Evolutionary conservation across 2,797 vertebrate genomes (phyloP).

Genomic region (Liparis tanakae): DNA sequence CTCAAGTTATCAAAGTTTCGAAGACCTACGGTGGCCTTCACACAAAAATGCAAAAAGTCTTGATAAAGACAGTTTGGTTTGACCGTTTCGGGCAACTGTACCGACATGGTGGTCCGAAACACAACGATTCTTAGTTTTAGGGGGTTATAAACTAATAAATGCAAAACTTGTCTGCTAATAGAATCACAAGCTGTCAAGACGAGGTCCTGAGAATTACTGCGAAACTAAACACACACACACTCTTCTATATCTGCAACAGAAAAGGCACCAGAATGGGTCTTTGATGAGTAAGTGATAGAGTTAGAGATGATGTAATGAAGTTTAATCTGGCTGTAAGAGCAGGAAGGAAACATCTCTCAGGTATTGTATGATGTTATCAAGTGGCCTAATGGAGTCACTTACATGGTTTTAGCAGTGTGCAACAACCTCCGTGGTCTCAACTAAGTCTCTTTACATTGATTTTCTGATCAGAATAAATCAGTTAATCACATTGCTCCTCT

Average conservation of each 20-base stretch:
- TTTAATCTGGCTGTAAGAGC: conserved; percentile 74
- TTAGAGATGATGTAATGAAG: conserved; percentile 71
- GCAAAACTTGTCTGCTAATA: no score
- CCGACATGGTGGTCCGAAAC: not conserved
- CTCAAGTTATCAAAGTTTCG: no score
- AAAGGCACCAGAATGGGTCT: conserved; percentile 55
- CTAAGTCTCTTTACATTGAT: conserved; percentile 76
- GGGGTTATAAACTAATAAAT: no score
- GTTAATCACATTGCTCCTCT: conserved; percentile 64
- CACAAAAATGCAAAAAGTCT: not conserved
- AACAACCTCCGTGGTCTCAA: conserved; percentile 45
- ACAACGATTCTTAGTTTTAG: no score
- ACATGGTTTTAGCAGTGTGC: conserved; percentile 61
- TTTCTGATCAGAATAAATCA: conserved; percentile 70
- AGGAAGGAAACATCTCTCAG: conserved; percentile 77
- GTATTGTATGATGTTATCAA: conserved; percentile 78
- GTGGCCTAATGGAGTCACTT: conserved; percentile 78
- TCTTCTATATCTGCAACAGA: conserved; percentile 48
- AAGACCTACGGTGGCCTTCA: no score
- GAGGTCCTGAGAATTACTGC: not conserved
- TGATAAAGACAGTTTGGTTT: not conserved
- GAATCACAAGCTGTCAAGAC: not conserved
- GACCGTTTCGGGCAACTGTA: not conserved
- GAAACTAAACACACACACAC: conserved; percentile 2
- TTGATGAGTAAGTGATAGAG: conserved; percentile 65